Evolutionary conservation across 2,888 invertebrate genomes (phyloP), one percentile per base, ranked within the genome.

Genomic region (Acrobasis repandana): DNA sequence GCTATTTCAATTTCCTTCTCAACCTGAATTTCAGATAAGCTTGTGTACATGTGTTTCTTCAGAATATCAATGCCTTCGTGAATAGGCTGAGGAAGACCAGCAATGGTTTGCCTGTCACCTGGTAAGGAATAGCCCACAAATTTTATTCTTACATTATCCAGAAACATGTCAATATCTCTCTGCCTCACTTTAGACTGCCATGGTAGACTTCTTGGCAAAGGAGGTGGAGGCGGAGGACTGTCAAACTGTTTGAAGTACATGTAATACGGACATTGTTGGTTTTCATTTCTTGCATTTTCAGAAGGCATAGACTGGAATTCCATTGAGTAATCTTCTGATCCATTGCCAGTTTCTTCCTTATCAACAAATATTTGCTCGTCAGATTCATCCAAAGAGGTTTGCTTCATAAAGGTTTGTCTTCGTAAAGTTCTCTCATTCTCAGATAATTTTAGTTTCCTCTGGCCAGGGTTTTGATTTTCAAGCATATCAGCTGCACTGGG

Each of bases 161-260:
- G 88, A 85, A 99, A 99, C 79, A 95, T 94, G 77, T 99, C 98
- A 65, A 99, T 95, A 80, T 99, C 99, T 86, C 96, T 97, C 76
- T 97, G 97, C 9, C 98, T 94, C 14, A 98, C 98, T 94, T 99
- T 99, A 0, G 99, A 98, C 69, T 96, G 95, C 99, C 99, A 99
- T 0, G 99, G 99, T 66, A 99, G 93, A 63, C 97, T 95, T 88
- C 91, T 80, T 0, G 93, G 91, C 10, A 90, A 68, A 0, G 92
- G 90, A 20, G 90, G 90, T 10, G 92, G 89, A 20, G 92, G 90
- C 1, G 91, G 90, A 6, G 91, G 90, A 63, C 90, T 88, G 56
- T 92, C 90, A 79, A 86, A 88, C 61, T 86, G 85, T 72, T 90
- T 88, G 57, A 86, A 86, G 64, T 88, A 90, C 86, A 87, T 86